Percentiles rank a stretch among this genome's conserved stretches.
phyloP scores from a whole-genome alignment of 2,888 invertebrate species.

The Cryptocephalus moraei region DNA sequence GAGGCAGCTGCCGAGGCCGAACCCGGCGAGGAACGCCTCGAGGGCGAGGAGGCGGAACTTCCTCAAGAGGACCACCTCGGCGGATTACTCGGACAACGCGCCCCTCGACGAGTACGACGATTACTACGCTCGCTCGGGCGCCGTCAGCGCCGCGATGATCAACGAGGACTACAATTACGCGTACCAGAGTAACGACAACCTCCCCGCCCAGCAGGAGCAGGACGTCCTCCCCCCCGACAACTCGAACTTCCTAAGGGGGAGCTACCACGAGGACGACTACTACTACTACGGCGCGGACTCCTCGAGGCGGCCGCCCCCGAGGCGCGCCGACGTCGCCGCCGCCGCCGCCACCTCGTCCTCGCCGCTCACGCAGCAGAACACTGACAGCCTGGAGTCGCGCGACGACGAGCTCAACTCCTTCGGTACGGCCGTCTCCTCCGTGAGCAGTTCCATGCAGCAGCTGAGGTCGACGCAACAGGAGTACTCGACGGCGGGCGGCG shows the following conservation, averaged over 20 bases:
- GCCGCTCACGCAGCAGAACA: constrained; percentile 34
- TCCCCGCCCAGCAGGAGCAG: constrained; percentile 33
- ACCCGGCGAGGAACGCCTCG: constrained; percentile 32
- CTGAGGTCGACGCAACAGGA: constrained; percentile 22
- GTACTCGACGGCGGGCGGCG: constrained; percentile 19
- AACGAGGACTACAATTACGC: constrained; percentile 63
- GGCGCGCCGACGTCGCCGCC: constrained; percentile 19
- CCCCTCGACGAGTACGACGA: constrained; percentile 33
- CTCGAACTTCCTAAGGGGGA: constrained; percentile 12
- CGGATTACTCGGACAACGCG: constrained; percentile 32
- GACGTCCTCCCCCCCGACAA: constrained; percentile 13
- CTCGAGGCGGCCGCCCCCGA: constrained; percentile 16
- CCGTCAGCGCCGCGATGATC: constrained; percentile 40
- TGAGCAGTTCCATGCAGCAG: constrained; percentile 35
- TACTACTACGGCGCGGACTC: constrained; percentile 12
- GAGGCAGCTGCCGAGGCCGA: constrained; percentile 41
- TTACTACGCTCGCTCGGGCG: constrained; percentile 33
- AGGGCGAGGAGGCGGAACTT: constrained; percentile 30
- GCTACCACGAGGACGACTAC: constrained; percentile 23
- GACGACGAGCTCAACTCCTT: constrained; percentile 48
- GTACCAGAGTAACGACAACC: constrained; percentile 55
- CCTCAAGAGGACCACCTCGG: constrained; percentile 35
- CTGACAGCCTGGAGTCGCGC: constrained; percentile 44
- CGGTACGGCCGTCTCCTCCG: constrained; percentile 44
- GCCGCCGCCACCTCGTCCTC: constrained; percentile 29